Conservation (phyloP, 2,797 vertebrate genomes). For the Betta splendens region DNA sequence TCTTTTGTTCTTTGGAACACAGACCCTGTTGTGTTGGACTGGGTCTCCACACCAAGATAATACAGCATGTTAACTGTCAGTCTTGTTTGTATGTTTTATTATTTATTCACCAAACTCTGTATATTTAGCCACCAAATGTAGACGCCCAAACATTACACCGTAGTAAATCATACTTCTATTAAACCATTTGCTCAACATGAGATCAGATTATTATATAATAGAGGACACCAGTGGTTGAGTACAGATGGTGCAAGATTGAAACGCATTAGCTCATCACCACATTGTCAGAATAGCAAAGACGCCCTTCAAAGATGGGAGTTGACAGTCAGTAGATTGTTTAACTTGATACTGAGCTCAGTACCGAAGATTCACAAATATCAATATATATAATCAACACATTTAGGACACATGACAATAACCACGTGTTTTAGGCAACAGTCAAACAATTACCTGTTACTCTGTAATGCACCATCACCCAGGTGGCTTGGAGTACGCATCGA, state of each 20-base stretch:
- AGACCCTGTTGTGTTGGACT: neutral
- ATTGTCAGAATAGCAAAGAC: neutral
- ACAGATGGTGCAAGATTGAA: slow-evolving; percentile 25
- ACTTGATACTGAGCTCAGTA: too few relatives aligned
- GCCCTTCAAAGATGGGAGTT: neutral
- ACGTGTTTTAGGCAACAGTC: neutral
- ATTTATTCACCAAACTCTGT: too few relatives aligned
- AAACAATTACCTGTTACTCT: neutral
- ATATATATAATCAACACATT: too few relatives aligned
- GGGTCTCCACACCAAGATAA: neutral
- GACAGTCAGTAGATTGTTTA: neutral
- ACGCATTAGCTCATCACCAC: slow-evolving; percentile 29
- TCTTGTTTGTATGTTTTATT: too few relatives aligned
- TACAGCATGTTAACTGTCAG: neutral
- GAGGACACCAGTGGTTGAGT: slow-evolving; percentile 1
- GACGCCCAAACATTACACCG: too few relatives aligned
- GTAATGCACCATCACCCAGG: slow-evolving; percentile 71
- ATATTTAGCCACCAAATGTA: too few relatives aligned
- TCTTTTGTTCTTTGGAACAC: slow-evolving; percentile 5
- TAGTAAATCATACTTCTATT: too few relatives aligned
- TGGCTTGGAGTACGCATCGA: slow-evolving; percentile 94
- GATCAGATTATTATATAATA: too few relatives aligned
- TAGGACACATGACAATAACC: too few relatives aligned
- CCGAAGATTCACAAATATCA: too few relatives aligned
- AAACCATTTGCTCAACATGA: too few relatives aligned